A percentile compares a stretch with the other conserved stretches of the same genome.
Conservation (phyloP, 2,113 vertebrate genomes). For the Dasypus novemcinctus region DNA sequence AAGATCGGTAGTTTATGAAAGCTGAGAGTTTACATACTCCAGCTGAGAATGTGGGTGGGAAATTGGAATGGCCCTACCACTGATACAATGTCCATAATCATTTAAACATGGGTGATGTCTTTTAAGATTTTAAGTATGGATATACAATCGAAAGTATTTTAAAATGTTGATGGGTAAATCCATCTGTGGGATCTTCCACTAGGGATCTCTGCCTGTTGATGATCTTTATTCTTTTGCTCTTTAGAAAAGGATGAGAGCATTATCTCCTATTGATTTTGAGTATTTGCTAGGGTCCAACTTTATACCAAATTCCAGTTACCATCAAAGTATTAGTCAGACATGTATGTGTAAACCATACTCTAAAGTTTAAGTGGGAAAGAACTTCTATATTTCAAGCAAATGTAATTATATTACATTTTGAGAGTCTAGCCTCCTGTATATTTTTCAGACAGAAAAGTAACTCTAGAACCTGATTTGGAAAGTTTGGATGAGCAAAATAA, state of each 20-base stretch:
- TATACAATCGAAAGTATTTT: background rate
- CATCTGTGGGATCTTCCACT: background rate
- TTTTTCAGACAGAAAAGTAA: background rate
- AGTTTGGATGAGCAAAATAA: background rate
- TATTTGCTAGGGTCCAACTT: background rate
- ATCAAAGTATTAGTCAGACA: background rate
- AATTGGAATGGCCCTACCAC: background rate
- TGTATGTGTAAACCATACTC: background rate
- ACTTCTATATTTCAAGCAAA: background rate
- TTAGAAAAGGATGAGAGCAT: background rate
- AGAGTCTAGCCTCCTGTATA: background rate
- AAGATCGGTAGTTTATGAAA: background rate
- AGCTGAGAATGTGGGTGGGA: background rate
- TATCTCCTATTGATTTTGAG: background rate
- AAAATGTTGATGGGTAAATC: background rate
- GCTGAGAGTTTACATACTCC: background rate
- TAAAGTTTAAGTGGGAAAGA: background rate
- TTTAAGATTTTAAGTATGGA: background rate
- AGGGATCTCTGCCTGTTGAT: background rate
- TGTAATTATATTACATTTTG: background rate
- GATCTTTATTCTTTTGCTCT: background rate
- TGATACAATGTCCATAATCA: background rate
- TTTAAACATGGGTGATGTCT: background rate
- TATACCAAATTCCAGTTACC: background rate
- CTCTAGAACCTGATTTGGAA: background rate